A percentile compares a stretch with the other conserved stretches of the same genome.
These are phyloP conservation scores for Phycodurus eques DNA, from an alignment of 2,113 vertebrate genomes.

Conservation along the genomic window DNA sequence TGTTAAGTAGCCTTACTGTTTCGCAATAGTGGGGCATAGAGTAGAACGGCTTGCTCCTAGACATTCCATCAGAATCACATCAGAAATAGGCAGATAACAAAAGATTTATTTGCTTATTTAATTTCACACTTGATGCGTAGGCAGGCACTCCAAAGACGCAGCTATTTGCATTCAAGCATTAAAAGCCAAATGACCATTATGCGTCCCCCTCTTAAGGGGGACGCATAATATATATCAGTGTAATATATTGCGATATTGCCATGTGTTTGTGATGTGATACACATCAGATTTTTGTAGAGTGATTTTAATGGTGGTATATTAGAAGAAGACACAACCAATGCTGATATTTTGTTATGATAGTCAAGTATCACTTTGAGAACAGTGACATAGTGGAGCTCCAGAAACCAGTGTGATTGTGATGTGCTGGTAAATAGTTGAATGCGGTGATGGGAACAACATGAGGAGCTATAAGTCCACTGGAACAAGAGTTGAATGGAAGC, in stretches of 20 bases:
- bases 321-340: background rate
- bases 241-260: background rate
- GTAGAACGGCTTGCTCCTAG: background rate
- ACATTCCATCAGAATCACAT: too few relatives aligned
- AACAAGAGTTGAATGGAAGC: conserved; percentile 55
- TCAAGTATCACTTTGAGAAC: background rate
- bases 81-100: background rate
- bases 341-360: background rate
- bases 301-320: too few relatives aligned
- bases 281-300: too few relatives aligned
- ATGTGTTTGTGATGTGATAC: background rate
- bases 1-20: too few relatives aligned
- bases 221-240: background rate
- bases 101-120: background rate
- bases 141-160: background rate
- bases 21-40: background rate
- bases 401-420: conserved; percentile 19
- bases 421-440: conserved; percentile 50
- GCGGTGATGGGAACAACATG: conserved; percentile 57
- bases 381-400: background rate
- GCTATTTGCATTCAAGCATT: background rate
- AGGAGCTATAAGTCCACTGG: conserved; percentile 45
- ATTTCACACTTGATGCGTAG: background rate
- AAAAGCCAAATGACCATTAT: background rate
- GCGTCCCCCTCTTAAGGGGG: too few relatives aligned